Evolutionary conservation across 2,888 invertebrate species (phyloP).

Genomic region (Sacculina carcini): DNA sequence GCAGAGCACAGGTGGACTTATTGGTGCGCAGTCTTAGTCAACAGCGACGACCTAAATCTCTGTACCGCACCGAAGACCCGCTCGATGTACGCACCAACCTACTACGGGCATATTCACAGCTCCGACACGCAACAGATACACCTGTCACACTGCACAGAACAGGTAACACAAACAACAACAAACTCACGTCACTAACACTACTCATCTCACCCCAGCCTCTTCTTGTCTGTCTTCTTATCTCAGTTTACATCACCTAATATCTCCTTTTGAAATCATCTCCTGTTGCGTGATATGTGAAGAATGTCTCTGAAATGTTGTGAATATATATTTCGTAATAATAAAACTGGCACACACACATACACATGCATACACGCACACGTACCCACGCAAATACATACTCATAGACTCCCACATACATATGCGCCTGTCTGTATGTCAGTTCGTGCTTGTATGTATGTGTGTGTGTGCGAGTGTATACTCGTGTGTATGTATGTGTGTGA

Average conservation of each 20-base stretch:
- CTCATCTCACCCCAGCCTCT: too few species aligned
- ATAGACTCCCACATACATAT: not conserved
- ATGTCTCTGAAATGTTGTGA: not conserved
- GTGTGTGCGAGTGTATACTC: too few species aligned
- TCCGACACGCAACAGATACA: constrained; percentile 29
- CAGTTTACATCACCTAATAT: too few species aligned
- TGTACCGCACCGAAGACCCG: constrained; percentile 38
- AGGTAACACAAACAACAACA: too few species aligned
- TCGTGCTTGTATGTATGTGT: too few species aligned
- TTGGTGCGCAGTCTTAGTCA: constrained; percentile 31
- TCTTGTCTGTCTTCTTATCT: too few species aligned
- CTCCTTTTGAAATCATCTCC: too few species aligned
- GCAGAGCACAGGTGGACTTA: constrained; percentile 28
- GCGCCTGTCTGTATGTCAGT: too few species aligned
- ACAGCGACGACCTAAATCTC: constrained; percentile 34
- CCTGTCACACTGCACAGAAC: not conserved
- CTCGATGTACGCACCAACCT: constrained; percentile 42
- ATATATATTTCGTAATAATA: not conserved
- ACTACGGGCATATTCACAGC: constrained; percentile 30
- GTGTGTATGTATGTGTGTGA: too few species aligned
- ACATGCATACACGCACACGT: not conserved
- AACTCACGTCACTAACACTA: too few species aligned
- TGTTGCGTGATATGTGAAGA: not conserved
- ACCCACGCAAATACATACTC: not conserved
- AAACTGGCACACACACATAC: not conserved